Base-by-base conservation (phyloP, 2,797 vertebrate genomes). In the Falco novaeseelandiae region DNA sequence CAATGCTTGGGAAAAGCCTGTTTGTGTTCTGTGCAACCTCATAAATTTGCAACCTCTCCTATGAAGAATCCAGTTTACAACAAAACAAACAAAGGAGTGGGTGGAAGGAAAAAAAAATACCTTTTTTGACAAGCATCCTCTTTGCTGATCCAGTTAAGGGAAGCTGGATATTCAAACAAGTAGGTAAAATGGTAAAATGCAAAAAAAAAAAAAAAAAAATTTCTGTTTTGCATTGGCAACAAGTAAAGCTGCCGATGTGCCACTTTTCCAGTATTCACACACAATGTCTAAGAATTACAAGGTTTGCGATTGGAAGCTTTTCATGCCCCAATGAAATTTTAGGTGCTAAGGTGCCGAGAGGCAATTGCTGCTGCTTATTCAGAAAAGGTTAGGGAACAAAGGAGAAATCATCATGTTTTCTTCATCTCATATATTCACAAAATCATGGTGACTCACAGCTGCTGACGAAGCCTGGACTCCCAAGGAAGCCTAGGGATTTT, bases 321-420 rank as follows among this genome's bases (percentile, higher is more conserved):
- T 66, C 81, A 77, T 40, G 26, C 20, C 42, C 46, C 54, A 72
- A 2, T 72, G 81, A 83, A 90, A 76, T 76, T 54, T 71, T 38
- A 93, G 83, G 77, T 74, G 83, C 72, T 89, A 54, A 49, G 51
- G 49, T 2, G 2, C 16, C 63, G 67, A 92, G n/a, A 55, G 44
- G 34, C 66, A 83, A 51, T 49, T 87, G 63, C 59, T 74, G 69
- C 55, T 81, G 70, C 48, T 59, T 59, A 58, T 66, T 82, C 73
- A 55, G 66, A 57, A 87, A 66, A 94, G 66, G 87, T 59, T 36
- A 51, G 19, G 49, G 87, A 96, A 90, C 62, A 90, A 93, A 92
- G 87, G 63, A 26, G 63, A 76, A 90, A 76, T 77, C 85, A 79
- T 61, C 89, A 55, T 5, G 0, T 38, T 93, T 89, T 62, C 83